Evolutionary conservation across 2,888 invertebrate genomes (phyloP), one percentile per base, ranked within the genome.

Genomic region (Pocota personata): DNA sequence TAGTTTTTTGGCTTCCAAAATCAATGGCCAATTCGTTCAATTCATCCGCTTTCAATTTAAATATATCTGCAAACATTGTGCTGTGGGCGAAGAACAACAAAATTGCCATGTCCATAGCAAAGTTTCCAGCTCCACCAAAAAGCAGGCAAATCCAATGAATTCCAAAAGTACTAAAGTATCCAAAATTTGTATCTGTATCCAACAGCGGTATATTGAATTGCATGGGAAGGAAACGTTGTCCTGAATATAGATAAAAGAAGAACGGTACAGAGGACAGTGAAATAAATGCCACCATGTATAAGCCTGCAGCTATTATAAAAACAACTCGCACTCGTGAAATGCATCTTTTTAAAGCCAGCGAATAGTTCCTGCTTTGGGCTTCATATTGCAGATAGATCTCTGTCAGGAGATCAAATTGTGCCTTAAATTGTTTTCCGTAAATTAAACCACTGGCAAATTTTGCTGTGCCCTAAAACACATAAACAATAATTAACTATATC

Each of bases 61-160:
- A 87, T 2, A 88, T 72, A 32, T 86, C 87, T 5, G 46, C 80
- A 14, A 88, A 72, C 1, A 88, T 27, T 2, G 60, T 27, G 0
- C 78, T 60, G 32, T 88, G 88, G 1, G 71, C 71, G 12, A 87
- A 58, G 48, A 7, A 80, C 1, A 88, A 30, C 6, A 88, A 4
- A 8, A 87, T 46, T 8, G 79, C 76, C 30, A 87, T 48, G 37
- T 89, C 88, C 0, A 83, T 86, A 14, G 87, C 83, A 57, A 86
- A 89, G 5, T 88, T 78, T 0, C 88, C 88, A 27, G 83, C 87
- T 0, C 67, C 80, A 0, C 83, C 88, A 1, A 88, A 77, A 3
- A 87, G 1, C 0, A 87, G 8, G 5, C 83, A 82, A 1, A 73
- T n/a, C 0, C 52, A 14, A n/a, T 87, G 88, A 30, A 87, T 43